Evolutionary conservation across 2,888 invertebrate species (phyloP), one percentile per base, ranked within the genome.

Genomic region (Cacoxenus indagator): DNA sequence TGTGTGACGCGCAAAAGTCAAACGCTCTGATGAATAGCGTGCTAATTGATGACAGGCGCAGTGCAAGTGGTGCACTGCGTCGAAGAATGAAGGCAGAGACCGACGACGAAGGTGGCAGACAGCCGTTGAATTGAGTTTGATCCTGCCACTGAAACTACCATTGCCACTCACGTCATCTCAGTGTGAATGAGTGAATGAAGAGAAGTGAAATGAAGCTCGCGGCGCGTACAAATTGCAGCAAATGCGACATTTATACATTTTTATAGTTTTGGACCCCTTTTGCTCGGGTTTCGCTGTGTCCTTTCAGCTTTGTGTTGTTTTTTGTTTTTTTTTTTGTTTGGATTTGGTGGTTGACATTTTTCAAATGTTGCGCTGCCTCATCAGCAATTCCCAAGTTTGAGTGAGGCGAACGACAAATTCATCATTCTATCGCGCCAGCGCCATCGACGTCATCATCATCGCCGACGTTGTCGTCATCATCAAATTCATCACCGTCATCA

Each of bases 31-130:
- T 85, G 85, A 85, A 85, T 85, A 86, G 87, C 82, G 86, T 86
- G 87, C 87, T 86, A 86, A 86, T 86, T 86, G 86, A 77, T 85
- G 85, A 84, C 84, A 86, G 84, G 78, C 82, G 78, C 79, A 81
- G 76, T 72, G 77, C 81, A 22, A 19, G 6, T 3, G 6, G 9
- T 22, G 3, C 24, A 51, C 22, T 51, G 51, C 19, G 6, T 19
- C 17, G 8, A 48, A 51, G 51, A 22, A 51, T 19, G 22, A 19
- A n/a, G n/a, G n/a, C n/a, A n/a, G n/a, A n/a, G n/a, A n/a, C n/a
- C n/a, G n/a, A n/a, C n/a, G n/a, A n/a, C n/a, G n/a, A n/a, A n/a
- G n/a, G n/a, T n/a, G n/a, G n/a, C n/a, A n/a, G n/a, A n/a, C n/a
- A n/a, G n/a, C n/a, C n/a, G n/a, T 43, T 43, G 45, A 43, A n/a